A percentile compares a stretch with the other conserved stretches of the same genome.
phyloP scores from a whole-genome alignment of 2,797 vertebrate genomes.

The Delichon dasypus region DNA sequence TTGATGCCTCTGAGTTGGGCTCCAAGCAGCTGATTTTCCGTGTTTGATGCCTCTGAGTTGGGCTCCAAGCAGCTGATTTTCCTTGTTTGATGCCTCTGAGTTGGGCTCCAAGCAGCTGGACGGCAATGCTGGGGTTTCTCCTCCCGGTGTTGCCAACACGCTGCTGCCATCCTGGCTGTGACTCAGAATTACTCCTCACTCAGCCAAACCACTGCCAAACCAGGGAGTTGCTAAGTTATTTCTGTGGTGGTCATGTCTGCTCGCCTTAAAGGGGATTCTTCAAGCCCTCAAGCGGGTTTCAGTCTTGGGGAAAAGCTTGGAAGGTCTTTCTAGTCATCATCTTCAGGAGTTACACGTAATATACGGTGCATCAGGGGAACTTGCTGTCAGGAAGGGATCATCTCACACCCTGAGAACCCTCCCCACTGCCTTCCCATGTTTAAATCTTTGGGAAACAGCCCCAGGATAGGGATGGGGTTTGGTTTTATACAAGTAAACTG shows the following conservation, averaged over 20 bases:
- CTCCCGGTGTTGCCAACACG: not conserved
- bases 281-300: not conserved
- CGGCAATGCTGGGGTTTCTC: not conserved
- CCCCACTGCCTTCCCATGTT: not conserved
- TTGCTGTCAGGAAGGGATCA: not conserved
- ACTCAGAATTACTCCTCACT: not conserved
- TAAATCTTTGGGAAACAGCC: not conserved
- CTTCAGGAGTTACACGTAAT: not conserved
- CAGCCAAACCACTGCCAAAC: not conserved
- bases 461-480: not conserved
- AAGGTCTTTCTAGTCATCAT: not conserved
- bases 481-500: not conserved
- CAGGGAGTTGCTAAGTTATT: not conserved
- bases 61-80: not conserved
- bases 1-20: not conserved
- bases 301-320: not conserved
- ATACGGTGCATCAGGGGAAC: not conserved
- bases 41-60: not conserved
- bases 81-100: not conserved
- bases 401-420: not conserved
- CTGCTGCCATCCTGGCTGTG: not conserved
- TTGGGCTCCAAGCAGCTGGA: not conserved
- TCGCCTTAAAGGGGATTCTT: not conserved
- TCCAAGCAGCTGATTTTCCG: not conserved
- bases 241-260: not conserved